These are phyloP conservation scores for Vesta saturnalis DNA, from an alignment of 2,888 invertebrate species.

Conservation along the genomic window DNA sequence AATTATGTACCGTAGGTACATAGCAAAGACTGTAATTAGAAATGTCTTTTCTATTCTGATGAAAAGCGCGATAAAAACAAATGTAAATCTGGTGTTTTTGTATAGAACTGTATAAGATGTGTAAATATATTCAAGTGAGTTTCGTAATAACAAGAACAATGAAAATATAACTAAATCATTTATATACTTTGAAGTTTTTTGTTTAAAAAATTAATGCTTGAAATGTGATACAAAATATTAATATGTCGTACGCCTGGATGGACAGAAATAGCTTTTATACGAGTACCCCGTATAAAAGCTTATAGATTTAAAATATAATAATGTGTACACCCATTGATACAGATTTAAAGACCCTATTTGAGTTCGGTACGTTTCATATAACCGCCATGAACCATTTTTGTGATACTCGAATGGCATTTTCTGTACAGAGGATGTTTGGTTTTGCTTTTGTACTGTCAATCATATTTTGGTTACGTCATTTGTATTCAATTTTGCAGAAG, in stretches of 20 bases:
- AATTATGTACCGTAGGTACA: constrained; percentile 5
- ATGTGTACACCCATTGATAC: constrained; percentile 40
- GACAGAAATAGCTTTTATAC: constrained; percentile 57
- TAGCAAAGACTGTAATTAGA: constrained; percentile 6
- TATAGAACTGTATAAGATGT: not conserved
- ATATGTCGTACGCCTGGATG: constrained; percentile 53
- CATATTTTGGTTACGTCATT: constrained; percentile 52
- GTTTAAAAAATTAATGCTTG: constrained; percentile 25
- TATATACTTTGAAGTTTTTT: not conserved
- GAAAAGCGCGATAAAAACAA: constrained; percentile 16
- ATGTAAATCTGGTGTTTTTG: no score
- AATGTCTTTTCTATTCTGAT: constrained; percentile 15
- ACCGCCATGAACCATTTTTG: constrained; percentile 37
- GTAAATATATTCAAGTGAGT: constrained; percentile 3
- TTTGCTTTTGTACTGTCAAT: constrained; percentile 57
- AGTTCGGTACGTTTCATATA: constrained; percentile 38
- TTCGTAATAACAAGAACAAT: no score
- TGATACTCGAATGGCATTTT: constrained; percentile 42
- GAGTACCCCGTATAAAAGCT: constrained; percentile 33
- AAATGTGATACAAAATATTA: constrained; percentile 48
- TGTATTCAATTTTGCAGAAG: constrained; percentile 49
- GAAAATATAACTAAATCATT: no score
- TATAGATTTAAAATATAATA: constrained; percentile 37
- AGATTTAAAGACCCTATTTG: constrained; percentile 43
- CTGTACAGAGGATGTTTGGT: constrained; percentile 38